Conservation (phyloP, 2,797 vertebrate genomes). For the Peromyscus attwateri region DNA sequence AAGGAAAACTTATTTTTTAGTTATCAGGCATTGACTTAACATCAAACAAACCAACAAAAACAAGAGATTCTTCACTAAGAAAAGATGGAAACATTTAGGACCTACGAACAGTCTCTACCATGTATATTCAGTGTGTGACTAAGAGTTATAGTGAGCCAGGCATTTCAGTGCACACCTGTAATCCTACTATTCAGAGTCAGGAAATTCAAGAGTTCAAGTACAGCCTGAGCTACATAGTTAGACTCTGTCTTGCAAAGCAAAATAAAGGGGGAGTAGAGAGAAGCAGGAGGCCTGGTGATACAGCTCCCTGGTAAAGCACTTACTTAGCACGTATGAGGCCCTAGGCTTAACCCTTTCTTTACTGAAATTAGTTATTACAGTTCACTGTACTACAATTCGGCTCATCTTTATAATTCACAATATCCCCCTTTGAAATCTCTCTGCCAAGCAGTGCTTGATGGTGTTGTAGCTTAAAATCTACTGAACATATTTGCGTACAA, state of each 20-base stretch:
- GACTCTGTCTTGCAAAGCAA: neutral
- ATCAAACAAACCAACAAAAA: neutral
- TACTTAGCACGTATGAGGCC: neutral
- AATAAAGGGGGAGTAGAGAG: neutral
- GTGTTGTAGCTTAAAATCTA: slow-evolving; percentile 9
- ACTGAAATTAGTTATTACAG: neutral
- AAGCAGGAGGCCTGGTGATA: neutral
- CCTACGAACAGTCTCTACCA: neutral
- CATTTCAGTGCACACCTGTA: neutral
- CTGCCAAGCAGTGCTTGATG: neutral
- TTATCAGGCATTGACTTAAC: neutral
- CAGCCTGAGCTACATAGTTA: neutral
- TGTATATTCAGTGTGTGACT: slow-evolving; percentile 29
- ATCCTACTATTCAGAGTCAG: neutral
- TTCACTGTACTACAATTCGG: slow-evolving; percentile 31
- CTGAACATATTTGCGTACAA: neutral
- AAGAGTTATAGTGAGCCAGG: neutral
- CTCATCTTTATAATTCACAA: neutral
- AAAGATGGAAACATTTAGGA: slow-evolving; percentile 41
- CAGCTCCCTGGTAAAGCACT: neutral
- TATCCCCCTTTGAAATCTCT: slow-evolving; percentile 18
- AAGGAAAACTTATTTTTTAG: neutral
- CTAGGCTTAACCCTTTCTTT: neutral
- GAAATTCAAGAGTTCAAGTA: neutral
- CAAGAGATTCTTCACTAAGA: neutral